Conservation (phyloP, 1,140 invertebrate genomes). For the Mycetomoellerius zeteki region DNA sequence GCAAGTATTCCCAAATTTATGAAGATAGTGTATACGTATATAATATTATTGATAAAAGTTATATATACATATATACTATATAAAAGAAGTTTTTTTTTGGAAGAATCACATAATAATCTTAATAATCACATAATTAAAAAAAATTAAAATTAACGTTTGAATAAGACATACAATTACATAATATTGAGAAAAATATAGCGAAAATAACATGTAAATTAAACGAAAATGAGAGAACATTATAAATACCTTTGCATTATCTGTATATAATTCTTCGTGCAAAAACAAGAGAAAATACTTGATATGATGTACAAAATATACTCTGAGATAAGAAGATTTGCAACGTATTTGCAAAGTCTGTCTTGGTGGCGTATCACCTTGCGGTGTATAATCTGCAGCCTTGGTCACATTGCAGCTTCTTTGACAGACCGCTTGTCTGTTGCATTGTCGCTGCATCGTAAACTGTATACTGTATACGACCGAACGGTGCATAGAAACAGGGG, state of each 20-base stretch:
- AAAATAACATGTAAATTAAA: not conserved
- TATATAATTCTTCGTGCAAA: not conserved
- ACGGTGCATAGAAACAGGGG: slow-evolving; percentile 9
- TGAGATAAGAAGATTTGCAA: slow-evolving; percentile 48
- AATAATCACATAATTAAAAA: not conserved
- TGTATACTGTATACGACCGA: slow-evolving; percentile 3
- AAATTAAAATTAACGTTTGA: not conserved
- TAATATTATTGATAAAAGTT: no score
- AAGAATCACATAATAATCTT: no score
- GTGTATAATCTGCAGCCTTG: slow-evolving; percentile 78
- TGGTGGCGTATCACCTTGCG: slow-evolving; percentile 72
- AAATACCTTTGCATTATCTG: not conserved
- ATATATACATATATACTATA: no score
- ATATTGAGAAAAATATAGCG: not conserved
- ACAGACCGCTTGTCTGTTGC: slow-evolving; percentile 38
- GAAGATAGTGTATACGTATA: no score
- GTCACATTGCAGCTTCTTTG: slow-evolving; percentile 77
- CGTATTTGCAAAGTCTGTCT: slow-evolving; percentile 56
- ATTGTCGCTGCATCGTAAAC: slow-evolving; percentile 46
- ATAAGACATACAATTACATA: not conserved
- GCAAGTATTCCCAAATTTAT: no score
- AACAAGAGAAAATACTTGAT: not conserved
- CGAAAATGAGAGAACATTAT: not conserved
- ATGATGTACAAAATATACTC: not conserved
- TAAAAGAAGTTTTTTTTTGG: no score